Evolutionary conservation across 2,888 invertebrate genomes (phyloP), one percentile per base, ranked within the genome.

Genomic region (Erebia palarica): DNA sequence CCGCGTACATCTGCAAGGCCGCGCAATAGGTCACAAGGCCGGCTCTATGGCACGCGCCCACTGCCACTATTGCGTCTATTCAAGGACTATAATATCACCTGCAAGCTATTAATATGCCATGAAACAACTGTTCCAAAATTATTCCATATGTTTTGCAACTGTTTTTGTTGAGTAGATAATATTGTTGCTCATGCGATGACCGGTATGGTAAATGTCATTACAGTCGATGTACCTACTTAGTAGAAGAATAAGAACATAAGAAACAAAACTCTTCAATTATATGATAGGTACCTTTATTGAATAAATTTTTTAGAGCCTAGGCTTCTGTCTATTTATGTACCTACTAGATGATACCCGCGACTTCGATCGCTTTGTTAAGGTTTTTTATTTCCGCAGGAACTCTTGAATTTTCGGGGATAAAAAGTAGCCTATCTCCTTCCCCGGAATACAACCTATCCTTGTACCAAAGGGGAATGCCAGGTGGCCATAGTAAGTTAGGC

Each of bases 11-110:
- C 77, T 80, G 80, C 82, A 88, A 91, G 90, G 90, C 88, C 88
- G 81, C 78, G 76, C 80, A 82, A 91, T 91, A 91, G 91, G 92
- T 92, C 90, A 91, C 85, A 85, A 87, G 89, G 91, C 90, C 89
- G 82, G 82, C 83, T 85, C 84, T 88, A 85, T 86, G 86, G 74
- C 80, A 78, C 79, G 82, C 81, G 84, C 80, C 82, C 80, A 80
- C 77, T 72, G 79, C 71, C 65, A 5, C 21, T 27, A 10, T 21
- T 58, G 13, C 14, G 14, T 72, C 75, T 73, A 81, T 79, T 83
- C 88, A 89, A 89, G 87, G 88, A 82, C 88, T 80, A 73, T 75
- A 21, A 47, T 71, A 78, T 83, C 86, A 86, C 84, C 83, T 86
- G 86, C 83, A 78, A 72, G 73, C 78, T 76, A 79, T 79, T 81